Percentiles rank a stretch among this genome's conserved stretches.
Evolutionary conservation across 2,888 invertebrate species (phyloP).

Genomic region (Listrodromus nycthemerus): DNA sequence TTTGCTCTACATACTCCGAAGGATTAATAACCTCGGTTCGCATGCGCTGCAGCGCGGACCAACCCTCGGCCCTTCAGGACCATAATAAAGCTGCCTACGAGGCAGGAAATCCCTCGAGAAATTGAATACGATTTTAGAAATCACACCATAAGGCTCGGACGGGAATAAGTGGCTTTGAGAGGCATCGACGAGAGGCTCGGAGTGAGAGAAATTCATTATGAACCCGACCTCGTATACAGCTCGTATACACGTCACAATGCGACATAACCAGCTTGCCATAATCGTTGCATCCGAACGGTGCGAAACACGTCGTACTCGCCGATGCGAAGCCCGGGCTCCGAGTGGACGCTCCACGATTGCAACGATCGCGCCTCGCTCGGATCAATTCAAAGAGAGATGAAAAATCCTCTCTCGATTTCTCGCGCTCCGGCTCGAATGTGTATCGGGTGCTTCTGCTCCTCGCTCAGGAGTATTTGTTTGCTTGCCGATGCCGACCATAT

Average conservation of each 20-base stretch:
- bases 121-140: slow-evolving; percentile 80
- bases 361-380: slow-evolving; percentile 47
- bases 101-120: slow-evolving; percentile 70
- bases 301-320: neutral
- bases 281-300: slow-evolving; percentile 9
- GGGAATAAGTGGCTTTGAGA: slow-evolving; percentile 41
- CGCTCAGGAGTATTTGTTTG: slow-evolving; percentile 76
- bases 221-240: neutral
- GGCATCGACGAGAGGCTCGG: slow-evolving; percentile 39
- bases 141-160: slow-evolving; percentile 77
- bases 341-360: slow-evolving; percentile 39
- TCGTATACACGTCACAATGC: slow-evolving; percentile 21
- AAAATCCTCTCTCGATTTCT: slow-evolving; percentile 37
- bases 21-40: slow-evolving; percentile 72
- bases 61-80: slow-evolving; percentile 9
- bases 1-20: slow-evolving; percentile 73
- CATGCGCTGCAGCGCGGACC: slow-evolving; percentile 54
- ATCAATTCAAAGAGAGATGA: slow-evolving; percentile 49
- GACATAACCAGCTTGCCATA: slow-evolving; percentile 11
- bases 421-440: slow-evolving; percentile 36
- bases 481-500: slow-evolving; percentile 77
- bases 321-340: neutral
- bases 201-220: slow-evolving; percentile 50
- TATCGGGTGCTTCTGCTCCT: slow-evolving; percentile 43
- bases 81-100: slow-evolving; percentile 34